Evolutionary conservation across 2,113 vertebrate species (phyloP), one percentile per base, ranked within the genome.

Genomic region (Suricata suricatta): DNA sequence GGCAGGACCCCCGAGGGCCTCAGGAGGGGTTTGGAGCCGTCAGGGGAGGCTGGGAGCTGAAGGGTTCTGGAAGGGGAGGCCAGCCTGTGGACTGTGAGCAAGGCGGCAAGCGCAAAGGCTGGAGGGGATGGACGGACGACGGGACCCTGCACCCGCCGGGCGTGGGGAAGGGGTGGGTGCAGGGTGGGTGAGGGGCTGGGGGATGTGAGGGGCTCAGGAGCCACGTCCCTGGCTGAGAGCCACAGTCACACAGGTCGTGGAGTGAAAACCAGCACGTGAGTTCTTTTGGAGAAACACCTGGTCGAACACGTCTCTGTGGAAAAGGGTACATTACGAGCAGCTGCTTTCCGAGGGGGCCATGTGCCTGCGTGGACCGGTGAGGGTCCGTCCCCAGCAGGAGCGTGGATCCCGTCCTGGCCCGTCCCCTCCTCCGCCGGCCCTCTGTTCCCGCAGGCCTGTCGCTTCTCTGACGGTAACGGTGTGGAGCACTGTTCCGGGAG

Each of bases 151-250:
- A 50, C 15, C 80, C 15, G 31, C 52, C 4, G 17, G 4, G 27
- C 57, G 6, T 23, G 5, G 33, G 29, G 21, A 3, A 38, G 2
- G 0, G 0, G 0, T 10, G 66, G 31, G 11, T 0, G 16, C 44
- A 2, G 7, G 52, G 23, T 7, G 21, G 11, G 23, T 0, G 19
- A 10, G 14, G 21, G 33, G 19, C 11, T 6, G 4, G 17, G 83
- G 74, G 41, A 52, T 25, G 16, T 25, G 57, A 87, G 23, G 25
- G 47, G 35, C 63, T 44, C 25, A 29, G 54, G 7, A 50, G 72
- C 66, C 7, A 35, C 38, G 31, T 35, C 38, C 52, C 27, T 13
- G 64, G 74, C 69, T 23, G 3, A 50, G 41, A 44, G 29, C 13
- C 23, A 3, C 41, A 50, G 66, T 72, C 27, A 1, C 0, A 3